Base-by-base conservation (phyloP, 2,888 invertebrate genomes). In the Parnassius orleans region DNA sequence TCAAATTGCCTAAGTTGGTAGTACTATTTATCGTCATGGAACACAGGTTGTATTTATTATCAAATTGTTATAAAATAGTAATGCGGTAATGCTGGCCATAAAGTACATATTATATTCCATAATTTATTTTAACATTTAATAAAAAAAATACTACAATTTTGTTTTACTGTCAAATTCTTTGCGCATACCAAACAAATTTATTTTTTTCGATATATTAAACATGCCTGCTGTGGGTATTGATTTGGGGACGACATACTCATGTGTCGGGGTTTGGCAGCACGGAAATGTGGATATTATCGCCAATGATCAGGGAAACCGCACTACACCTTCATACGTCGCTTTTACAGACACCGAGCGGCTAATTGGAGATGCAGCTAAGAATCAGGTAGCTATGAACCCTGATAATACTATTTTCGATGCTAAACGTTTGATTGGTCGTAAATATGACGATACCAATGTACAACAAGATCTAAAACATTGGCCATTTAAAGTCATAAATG, bases 401-500 rank as follows among this genome's bases (percentile, higher is more conserved):
- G 90, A 79, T 67, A 95, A 95, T 82, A 95, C 95, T 1, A 95
- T 95, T 9, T 96, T 96, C 74, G 95, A 96, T 77, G 96, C 96
- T 12, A 96, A 96, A 79, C 93, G 97, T 53, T 85, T 97, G 62
- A 96, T 97, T 74, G 97, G 97, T 0, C 93, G 96, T 57, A 95
- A 94, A 69, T 97, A 92, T 79, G 93, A 94, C 66, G 96, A 96
- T 74, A 90, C 90, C 73, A 94, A 94, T 71, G 95, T 96, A 41
- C 95, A 96, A 76, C 92, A 93, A 60, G 96, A 97, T 75, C 93
- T 96, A 79, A 95, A 95, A 76, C 95, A 95, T 70, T 97, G 97
- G 97, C 96, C 97, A 0, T 97, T 97, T 79, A 93, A 93, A 72
- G 95, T 96, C 0, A 78, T 94, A 12, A 94, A 90, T 69, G 94